Percentiles rank a stretch among this genome's conserved stretches.
phyloP scores from a whole-genome alignment of 2,113 vertebrate species.

The Malurus melanocephalus region DNA sequence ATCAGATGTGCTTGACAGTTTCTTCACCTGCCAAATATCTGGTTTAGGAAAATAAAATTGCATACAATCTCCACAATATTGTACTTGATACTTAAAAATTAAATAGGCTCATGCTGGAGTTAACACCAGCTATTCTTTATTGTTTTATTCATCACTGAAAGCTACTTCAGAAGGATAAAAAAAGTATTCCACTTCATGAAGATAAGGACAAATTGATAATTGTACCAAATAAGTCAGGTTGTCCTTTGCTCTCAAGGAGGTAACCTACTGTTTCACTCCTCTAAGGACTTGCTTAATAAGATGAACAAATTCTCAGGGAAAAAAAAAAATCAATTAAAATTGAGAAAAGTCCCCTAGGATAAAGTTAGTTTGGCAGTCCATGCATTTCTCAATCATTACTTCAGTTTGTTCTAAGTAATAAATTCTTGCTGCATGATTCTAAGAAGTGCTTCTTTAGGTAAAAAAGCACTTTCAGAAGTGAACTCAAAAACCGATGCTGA shows the following conservation, averaged over 20 bases:
- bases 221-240: slow-evolving; percentile 64
- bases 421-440: slow-evolving; percentile 52
- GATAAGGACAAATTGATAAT: slow-evolving; percentile 59
- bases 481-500: slow-evolving; percentile 43
- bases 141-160: slow-evolving; percentile 50
- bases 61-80: slow-evolving; percentile 10
- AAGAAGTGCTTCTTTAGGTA: slow-evolving; percentile 48
- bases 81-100: slow-evolving; percentile 38
- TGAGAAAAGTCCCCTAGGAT: slow-evolving; percentile 69
- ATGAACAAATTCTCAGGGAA: slow-evolving; percentile 54
- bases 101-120: slow-evolving; percentile 3
- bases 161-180: slow-evolving; percentile 46
- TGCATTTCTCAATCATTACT: slow-evolving; percentile 65
- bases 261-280: slow-evolving; percentile 69
- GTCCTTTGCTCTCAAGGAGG: slow-evolving; percentile 68
- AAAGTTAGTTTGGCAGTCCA: slow-evolving; percentile 64
- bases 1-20: background rate
- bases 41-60: slow-evolving; percentile 22
- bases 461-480: slow-evolving; percentile 55
- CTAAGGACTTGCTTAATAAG: slow-evolving; percentile 73
- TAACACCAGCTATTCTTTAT: slow-evolving; percentile 30
- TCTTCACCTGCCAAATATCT: slow-evolving; percentile 18
- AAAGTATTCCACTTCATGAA: slow-evolving; percentile 56
- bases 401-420: slow-evolving; percentile 55
- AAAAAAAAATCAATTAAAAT: slow-evolving; percentile 77